phyloP scores from a whole-genome alignment of 2,113 vertebrate genomes.

The Cathartes aura region DNA sequence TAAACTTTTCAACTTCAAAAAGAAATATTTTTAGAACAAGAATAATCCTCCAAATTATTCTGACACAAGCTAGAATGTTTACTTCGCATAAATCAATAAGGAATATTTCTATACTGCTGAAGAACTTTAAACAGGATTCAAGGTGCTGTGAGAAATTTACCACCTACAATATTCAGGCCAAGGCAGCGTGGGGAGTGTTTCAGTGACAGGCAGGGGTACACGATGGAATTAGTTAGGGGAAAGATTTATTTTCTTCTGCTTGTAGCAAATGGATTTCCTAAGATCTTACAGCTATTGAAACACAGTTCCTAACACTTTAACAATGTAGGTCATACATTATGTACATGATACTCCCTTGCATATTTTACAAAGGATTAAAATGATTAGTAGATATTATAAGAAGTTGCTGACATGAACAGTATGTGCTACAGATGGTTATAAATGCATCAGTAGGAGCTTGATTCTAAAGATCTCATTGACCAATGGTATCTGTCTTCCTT shows the following conservation, averaged over 20 bases:
- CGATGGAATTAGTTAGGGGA: background rate
- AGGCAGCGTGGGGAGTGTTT: background rate
- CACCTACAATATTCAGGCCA: background rate
- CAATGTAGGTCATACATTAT: background rate
- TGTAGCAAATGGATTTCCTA: background rate
- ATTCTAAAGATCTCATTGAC: background rate
- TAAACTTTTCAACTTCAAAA: constrained; percentile 50
- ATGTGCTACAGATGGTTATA: background rate
- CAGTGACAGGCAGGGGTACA: background rate
- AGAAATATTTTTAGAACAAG: background rate
- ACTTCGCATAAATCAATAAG: background rate
- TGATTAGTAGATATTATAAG: background rate
- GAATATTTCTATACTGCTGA: background rate
- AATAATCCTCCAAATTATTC: background rate
- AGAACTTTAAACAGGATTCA: background rate
- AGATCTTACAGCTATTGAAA: background rate
- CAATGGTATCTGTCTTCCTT: background rate
- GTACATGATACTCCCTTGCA: background rate
- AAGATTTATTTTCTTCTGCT: background rate
- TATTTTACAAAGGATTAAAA: constrained; percentile 6
- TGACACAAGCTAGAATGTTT: background rate
- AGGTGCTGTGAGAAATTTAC: background rate
- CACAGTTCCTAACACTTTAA: background rate
- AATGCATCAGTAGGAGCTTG: background rate
- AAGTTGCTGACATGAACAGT: background rate